phyloP scores from a whole-genome alignment of 2,797 vertebrate species.

The Tragelaphus oryx region DNA sequence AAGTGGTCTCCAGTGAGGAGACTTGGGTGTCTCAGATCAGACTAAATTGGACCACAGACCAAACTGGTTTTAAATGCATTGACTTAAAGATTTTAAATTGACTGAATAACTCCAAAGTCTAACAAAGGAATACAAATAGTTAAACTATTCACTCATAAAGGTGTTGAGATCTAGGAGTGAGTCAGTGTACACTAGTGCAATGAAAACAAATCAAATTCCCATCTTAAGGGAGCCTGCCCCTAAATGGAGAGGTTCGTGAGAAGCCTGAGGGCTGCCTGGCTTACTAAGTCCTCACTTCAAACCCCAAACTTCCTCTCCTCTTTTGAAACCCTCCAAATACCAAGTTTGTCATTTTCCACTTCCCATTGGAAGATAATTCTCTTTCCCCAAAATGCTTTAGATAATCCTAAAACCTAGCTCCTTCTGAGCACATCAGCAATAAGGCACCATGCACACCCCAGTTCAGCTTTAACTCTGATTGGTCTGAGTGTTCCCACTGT shows the following conservation, averaged over 20 bases:
- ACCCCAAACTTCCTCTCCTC: not conserved
- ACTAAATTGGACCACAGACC: not conserved
- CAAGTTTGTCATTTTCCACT: constrained; percentile 10
- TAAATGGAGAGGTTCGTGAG: not conserved
- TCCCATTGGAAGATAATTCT: not conserved
- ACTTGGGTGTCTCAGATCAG: not conserved
- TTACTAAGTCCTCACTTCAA: not conserved
- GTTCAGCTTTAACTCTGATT: not conserved
- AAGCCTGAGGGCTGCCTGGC: not conserved
- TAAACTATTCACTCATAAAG: not conserved
- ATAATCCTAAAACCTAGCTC: not conserved
- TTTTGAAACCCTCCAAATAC: not conserved
- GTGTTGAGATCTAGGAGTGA: not conserved
- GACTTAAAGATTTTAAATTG: constrained; percentile 4
- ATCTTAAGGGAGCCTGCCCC: not conserved
- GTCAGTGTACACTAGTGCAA: not conserved
- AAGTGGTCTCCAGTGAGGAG: not conserved
- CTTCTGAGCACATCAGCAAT: not conserved
- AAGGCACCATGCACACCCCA: not conserved
- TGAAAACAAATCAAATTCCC: not conserved
- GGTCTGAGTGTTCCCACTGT: not conserved
- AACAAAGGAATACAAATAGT: constrained; percentile 24
- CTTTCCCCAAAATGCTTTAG: not conserved
- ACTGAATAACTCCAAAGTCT: constrained; percentile 8
- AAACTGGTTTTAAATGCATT: constrained; percentile 6